These are phyloP conservation scores for Belgica antarctica DNA, from an alignment of 2,888 invertebrate species.

Conservation along the genomic window DNA sequence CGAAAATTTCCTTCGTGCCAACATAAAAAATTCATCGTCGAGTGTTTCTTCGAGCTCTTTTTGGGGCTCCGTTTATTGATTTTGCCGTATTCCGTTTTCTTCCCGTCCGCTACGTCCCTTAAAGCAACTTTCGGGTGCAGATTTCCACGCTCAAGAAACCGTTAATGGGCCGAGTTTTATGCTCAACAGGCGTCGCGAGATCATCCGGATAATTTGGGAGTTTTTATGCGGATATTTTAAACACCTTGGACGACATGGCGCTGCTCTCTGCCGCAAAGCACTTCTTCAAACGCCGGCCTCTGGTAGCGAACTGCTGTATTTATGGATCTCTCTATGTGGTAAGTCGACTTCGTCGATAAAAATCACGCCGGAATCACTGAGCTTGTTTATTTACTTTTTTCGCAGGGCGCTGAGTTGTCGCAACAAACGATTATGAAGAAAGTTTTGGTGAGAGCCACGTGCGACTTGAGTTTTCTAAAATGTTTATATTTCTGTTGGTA, in stretches of 20 bases:
- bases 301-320: conserved; percentile 57
- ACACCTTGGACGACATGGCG: conserved; percentile 23
- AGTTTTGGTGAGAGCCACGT: conserved; percentile 60
- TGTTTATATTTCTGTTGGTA: no score
- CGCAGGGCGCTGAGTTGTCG: conserved; percentile 71
- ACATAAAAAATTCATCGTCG: not conserved
- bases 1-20: not conserved
- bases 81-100: no score
- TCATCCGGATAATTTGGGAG: conserved; percentile 1
- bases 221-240: not conserved
- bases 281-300: conserved; percentile 57
- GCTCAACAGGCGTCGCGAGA: conserved; percentile 13
- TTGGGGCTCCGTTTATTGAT: no score
- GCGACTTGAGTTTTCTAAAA: not conserved
- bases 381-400: not conserved
- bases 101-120: no score
- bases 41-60: no score
- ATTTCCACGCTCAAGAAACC: not conserved
- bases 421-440: conserved; percentile 72
- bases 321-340: conserved; percentile 69
- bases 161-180: conserved; percentile 27
- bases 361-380: not conserved
- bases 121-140: no score
- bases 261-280: conserved; percentile 44
- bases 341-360: not conserved